Percentiles rank a stretch among this genome's conserved stretches.
phyloP scores from a whole-genome alignment of 2,888 invertebrate species.

The Melinopterus prodromus region DNA sequence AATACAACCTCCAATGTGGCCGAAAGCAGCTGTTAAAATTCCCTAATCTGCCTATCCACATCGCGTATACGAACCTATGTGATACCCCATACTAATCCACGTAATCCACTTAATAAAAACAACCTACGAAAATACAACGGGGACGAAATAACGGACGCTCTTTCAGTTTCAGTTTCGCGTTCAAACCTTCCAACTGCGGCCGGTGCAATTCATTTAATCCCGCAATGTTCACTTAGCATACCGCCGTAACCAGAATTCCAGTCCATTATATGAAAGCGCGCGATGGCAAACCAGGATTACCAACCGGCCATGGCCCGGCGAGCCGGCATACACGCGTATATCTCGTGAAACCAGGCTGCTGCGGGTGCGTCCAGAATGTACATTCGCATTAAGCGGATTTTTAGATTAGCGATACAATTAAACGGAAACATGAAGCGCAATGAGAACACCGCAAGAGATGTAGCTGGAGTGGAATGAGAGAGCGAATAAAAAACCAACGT shows the following conservation, averaged over 20 bases:
- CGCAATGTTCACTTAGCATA: not conserved
- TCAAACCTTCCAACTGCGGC: not conserved
- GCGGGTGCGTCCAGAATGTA: not conserved
- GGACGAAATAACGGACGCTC: not conserved
- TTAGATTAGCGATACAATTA: constrained; percentile 33
- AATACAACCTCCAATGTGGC: no score
- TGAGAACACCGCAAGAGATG: no score
- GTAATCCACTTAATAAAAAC: not conserved
- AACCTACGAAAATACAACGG: not conserved
- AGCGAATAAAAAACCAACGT: no score
- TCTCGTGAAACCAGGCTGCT: not conserved
- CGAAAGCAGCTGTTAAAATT: not conserved
- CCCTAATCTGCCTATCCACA: not conserved
- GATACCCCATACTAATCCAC: not conserved
- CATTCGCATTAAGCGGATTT: constrained; percentile 36
- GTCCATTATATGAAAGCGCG: not conserved
- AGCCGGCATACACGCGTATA: not conserved
- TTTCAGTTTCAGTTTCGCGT: not conserved
- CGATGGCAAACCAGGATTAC: not conserved
- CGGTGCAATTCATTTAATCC: not conserved
- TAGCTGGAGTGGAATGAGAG: no score
- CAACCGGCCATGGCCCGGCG: not conserved
- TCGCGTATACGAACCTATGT: not conserved
- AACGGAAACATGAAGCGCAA: constrained; percentile 27
- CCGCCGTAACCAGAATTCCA: not conserved